Evolutionary conservation across 2,113 vertebrate genomes (phyloP).

Genomic region (Laticauda colubrina): DNA sequence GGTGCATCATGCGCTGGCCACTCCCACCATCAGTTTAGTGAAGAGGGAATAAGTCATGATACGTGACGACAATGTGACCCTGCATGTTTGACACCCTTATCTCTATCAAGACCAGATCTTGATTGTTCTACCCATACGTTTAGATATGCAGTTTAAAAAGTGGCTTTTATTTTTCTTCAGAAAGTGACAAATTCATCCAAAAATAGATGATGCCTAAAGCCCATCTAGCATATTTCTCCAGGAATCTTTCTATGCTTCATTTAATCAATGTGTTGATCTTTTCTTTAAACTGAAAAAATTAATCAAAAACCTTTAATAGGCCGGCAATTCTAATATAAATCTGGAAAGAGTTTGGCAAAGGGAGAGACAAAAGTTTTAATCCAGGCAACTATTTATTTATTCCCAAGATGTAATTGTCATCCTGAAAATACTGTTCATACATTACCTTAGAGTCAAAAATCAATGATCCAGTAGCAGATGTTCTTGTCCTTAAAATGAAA

Average conservation of each 20-base stretch:
- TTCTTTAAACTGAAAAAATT: neutral
- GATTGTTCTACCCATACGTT: neutral
- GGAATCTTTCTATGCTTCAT: neutral
- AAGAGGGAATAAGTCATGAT: no score
- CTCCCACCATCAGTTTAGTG: no score
- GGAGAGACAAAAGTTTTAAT: slow-evolving; percentile 2
- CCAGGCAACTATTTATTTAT: slow-evolving; percentile 30
- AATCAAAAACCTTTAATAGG: neutral
- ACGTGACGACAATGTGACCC: no score
- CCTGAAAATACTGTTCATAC: slow-evolving; percentile 50
- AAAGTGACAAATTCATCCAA: neutral
- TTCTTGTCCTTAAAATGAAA: slow-evolving; percentile 58
- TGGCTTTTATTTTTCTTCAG: neutral
- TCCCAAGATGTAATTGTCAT: slow-evolving; percentile 47
- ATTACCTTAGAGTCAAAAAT: slow-evolving; percentile 39
- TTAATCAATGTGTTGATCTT: neutral
- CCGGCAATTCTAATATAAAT: neutral
- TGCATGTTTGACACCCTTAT: no score
- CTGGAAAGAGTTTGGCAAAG: neutral
- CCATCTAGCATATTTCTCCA: neutral
- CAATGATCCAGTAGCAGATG: slow-evolving; percentile 49
- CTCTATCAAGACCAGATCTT: neutral
- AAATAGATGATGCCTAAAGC: neutral
- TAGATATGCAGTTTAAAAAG: neutral
- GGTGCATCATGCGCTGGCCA: no score